These are phyloP conservation scores for Drosophila neonasuta DNA, from an alignment of 2,888 invertebrate genomes.

Conservation along the genomic window DNA sequence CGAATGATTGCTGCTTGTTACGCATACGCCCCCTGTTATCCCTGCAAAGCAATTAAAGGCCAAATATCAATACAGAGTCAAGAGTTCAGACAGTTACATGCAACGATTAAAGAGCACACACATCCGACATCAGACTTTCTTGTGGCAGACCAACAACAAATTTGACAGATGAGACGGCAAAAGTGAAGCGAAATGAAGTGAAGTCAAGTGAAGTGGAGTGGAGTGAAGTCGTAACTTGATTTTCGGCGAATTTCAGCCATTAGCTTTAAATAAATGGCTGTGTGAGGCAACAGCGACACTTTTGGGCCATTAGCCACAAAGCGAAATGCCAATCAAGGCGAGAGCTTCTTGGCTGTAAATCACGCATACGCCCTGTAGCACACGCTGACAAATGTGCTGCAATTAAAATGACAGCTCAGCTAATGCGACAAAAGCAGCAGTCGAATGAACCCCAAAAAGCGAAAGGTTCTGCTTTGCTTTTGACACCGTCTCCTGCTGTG, in stretches of 20 bases:
- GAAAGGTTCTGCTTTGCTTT: slow-evolving; percentile 4
- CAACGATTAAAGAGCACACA: slow-evolving; percentile 9
- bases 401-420: slow-evolving; percentile 66
- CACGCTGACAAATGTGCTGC: slow-evolving; percentile 54
- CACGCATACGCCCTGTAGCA: slow-evolving; percentile 44
- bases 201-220: slow-evolving; percentile 6
- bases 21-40: slow-evolving; percentile 11
- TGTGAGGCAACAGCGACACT: slow-evolving; percentile 26
- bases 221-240: slow-evolving; percentile 18
- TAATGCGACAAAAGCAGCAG: slow-evolving; percentile 53
- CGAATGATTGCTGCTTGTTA: slow-evolving; percentile 15
- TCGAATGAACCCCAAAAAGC: slow-evolving; percentile 17
- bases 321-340: slow-evolving; percentile 41
- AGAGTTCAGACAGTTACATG: slow-evolving; percentile 5
- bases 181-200: slow-evolving; percentile 4
- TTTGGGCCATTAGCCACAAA: slow-evolving; percentile 41
- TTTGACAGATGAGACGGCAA: slow-evolving; percentile 30
- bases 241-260: slow-evolving; percentile 12
- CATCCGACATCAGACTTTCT: not conserved
- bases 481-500: slow-evolving; percentile 31
- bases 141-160: slow-evolving; percentile 9
- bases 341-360: slow-evolving; percentile 36
- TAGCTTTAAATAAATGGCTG: slow-evolving; percentile 43
- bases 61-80: not conserved
- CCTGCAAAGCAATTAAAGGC: slow-evolving; percentile 3